These are phyloP conservation scores for Zalophus californianus DNA, from an alignment of 2,797 vertebrate species.

Conservation along the genomic window DNA sequence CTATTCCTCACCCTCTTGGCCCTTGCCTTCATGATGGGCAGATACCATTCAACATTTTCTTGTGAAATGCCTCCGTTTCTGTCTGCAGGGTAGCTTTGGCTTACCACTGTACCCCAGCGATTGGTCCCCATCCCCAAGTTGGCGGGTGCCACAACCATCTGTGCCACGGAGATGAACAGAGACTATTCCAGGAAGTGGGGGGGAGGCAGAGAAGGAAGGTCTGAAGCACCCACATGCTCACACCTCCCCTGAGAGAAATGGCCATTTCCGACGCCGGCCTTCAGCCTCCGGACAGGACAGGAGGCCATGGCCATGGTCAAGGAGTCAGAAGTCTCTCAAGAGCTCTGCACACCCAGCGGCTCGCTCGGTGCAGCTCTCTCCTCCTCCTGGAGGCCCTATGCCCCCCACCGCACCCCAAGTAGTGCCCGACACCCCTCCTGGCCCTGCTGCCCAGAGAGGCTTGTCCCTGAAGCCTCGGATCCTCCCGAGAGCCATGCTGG, in stretches of 20 bases:
- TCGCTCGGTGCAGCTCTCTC: fast-evolving
- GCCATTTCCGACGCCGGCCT: no score
- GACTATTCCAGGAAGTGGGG: background rate
- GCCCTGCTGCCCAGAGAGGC: background rate
- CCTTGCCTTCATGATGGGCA: background rate
- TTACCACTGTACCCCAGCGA: fast-evolving
- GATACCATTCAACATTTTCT: background rate
- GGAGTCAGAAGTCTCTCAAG: background rate
- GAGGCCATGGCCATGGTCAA: background rate
- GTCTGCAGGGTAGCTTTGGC: fast-evolving
- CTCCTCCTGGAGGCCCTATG: background rate
- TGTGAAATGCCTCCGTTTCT: background rate
- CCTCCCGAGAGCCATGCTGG: fast-evolving
- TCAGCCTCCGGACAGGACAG: background rate
- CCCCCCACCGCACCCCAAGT: background rate
- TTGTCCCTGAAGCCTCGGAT: background rate
- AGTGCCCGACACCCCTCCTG: background rate
- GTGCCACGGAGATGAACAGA: background rate
- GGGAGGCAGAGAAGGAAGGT: background rate
- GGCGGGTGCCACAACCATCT: background rate
- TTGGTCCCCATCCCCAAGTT: fast-evolving
- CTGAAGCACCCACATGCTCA: fast-evolving
- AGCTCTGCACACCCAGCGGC: fast-evolving
- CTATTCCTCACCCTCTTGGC: background rate
- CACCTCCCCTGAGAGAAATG: background rate